Base-by-base conservation (phyloP, 2,888 invertebrate genomes). In the Temnothorax rugatulus region DNA sequence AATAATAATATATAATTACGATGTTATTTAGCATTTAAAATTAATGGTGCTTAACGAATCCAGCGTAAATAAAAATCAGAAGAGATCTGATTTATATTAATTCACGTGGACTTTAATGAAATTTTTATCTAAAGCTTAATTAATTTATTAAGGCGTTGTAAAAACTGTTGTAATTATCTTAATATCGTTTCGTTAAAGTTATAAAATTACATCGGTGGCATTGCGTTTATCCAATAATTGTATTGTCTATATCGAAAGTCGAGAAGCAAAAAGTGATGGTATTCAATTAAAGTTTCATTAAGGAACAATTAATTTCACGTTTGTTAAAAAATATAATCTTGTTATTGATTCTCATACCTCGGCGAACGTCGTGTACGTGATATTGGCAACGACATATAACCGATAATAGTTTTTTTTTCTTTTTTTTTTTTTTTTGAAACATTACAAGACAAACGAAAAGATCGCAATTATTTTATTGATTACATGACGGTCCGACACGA, bases 381-480 rank as follows among this genome's bases (percentile, higher is more conserved):
- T 68, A 66, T 54, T 54, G 13, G 21, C 25, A 54, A 44, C 4
- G 5, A 66, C 18, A 29, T n/a, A n/a, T 64, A 34, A 44, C 2
- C 25, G 69, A 59, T 25, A 41, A 7, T 21, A 18, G 11, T 25
- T 52, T 69, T 71, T 9, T 54, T 15, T 34, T 34, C 4, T 34
- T 21, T 21, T 52, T 69, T 71, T 8, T 54, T 15, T 21, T 52
- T 69, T 52, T 15, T 54, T 15, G 13, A 38, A 44, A 21, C n/a
- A 25, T 52, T 52, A n/a, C 15, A 13, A 13, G 18, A 29, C 4
- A 8, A 38, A 5, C 18, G 2, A 41, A 57, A 44, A 44, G 7
- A 79, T 69, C 2, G 21, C 8, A 15, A 25, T 44, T 7, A 34
- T 52, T 52, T 82, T 63, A 63, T 77, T n/a, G 54, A 64, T 75